Evolutionary conservation across 2,113 vertebrate species (phyloP).

Genomic region (Platanista minor): DNA sequence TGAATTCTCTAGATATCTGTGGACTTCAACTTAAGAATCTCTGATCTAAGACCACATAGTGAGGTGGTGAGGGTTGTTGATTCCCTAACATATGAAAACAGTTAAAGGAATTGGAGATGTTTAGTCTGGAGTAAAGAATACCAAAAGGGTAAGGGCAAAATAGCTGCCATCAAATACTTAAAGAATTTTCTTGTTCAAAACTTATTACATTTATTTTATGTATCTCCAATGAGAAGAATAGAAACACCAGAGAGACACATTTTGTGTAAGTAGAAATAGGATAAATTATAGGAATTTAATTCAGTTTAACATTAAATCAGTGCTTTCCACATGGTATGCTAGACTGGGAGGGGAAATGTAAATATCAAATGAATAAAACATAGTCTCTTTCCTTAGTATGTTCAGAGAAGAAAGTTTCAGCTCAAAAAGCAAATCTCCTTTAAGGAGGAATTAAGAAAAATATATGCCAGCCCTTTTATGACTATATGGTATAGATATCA

Average conservation of each 20-base stretch:
- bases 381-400: conserved; percentile 7
- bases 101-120: not conserved
- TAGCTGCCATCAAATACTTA: not conserved
- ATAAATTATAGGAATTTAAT: not conserved
- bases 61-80: not conserved
- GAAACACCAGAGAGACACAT: not conserved
- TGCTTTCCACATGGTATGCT: conserved; percentile 40
- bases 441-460: not conserved
- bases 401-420: conserved; percentile 13
- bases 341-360: conserved; percentile 24
- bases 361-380: conserved; percentile 50
- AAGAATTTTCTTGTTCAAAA: not conserved
- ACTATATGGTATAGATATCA: not conserved
- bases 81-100: not conserved
- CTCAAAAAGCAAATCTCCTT: not conserved
- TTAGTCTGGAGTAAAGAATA: not conserved
- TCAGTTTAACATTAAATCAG: conserved; percentile 33
- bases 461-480: not conserved
- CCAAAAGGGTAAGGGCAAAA: not conserved
- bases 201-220: not conserved
- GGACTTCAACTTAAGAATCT: not conserved
- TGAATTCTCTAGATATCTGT: not conserved
- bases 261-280: conserved; percentile 5
- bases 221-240: not conserved
- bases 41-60: not conserved